These are phyloP conservation scores for Lacerta bilineata DNA, from an alignment of 2,797 vertebrate genomes.

Conservation along the genomic window DNA sequence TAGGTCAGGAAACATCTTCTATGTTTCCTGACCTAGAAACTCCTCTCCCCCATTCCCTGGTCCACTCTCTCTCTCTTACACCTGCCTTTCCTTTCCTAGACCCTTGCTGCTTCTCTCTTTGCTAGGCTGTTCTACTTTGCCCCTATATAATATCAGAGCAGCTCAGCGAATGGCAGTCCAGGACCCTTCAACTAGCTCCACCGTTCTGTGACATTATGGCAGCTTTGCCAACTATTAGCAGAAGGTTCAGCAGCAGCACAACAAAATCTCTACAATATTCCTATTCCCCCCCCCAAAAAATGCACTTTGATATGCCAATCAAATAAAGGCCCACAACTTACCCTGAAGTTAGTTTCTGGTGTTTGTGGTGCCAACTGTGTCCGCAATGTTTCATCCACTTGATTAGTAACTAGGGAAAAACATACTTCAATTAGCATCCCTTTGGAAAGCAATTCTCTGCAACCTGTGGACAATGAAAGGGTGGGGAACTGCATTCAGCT, in stretches of 20 bases:
- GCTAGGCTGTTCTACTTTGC: not conserved
- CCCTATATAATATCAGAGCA: not conserved
- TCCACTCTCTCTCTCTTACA: too few species aligned
- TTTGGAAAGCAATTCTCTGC: constrained; percentile 71
- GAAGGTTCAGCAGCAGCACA: not conserved
- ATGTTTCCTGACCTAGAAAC: not conserved
- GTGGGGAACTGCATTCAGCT: too few species aligned
- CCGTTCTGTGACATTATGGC: not conserved
- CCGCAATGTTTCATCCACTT: constrained; percentile 87
- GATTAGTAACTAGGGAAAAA: constrained; percentile 85
- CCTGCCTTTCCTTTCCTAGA: not conserved
- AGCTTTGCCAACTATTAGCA: not conserved
- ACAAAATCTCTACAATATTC: not conserved
- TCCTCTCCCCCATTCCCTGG: not conserved
- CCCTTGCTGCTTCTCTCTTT: not conserved
- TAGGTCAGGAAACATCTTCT: not conserved
- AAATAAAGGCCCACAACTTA: constrained; percentile 76
- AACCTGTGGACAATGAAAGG: constrained; percentile 36
- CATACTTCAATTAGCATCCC: constrained; percentile 79
- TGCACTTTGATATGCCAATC: constrained; percentile 53
- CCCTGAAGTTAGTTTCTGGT: constrained; percentile 88
- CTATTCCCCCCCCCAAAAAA: constrained; percentile 18
- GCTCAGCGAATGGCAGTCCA: not conserved
- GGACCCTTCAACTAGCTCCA: not conserved
- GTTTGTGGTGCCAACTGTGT: constrained; percentile 85